phyloP scores from a whole-genome alignment of 2,888 invertebrate genomes.

The Sinopyrophorus schimmeli region DNA sequence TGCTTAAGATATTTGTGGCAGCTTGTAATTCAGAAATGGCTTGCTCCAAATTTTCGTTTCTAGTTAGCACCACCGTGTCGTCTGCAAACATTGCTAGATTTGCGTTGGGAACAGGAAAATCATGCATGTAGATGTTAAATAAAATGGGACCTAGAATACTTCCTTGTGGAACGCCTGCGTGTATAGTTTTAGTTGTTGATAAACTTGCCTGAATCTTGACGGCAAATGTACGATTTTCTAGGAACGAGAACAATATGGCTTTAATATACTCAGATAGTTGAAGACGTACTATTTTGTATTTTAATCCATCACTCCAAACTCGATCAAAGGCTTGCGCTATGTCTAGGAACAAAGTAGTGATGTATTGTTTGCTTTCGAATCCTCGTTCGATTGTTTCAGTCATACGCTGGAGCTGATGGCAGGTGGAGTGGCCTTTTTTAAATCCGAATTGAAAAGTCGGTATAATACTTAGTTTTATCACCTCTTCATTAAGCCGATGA shows the following conservation, averaged over 20 bases:
- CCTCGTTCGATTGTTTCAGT: neutral
- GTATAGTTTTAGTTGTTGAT: neutral
- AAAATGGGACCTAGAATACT: slow-evolving; percentile 1
- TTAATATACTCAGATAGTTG: too few species aligned
- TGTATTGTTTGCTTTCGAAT: neutral
- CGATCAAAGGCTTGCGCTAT: slow-evolving; percentile 1
- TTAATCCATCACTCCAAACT: neutral
- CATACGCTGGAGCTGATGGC: slow-evolving; percentile 6
- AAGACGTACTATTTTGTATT: slow-evolving; percentile 5
- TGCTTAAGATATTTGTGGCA: slow-evolving; percentile 3
- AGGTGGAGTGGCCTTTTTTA: neutral
- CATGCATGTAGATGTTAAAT: neutral
- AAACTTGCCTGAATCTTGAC: neutral
- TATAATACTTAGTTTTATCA: neutral
- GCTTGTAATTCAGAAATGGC: neutral
- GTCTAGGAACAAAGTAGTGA: neutral
- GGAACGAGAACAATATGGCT: neutral
- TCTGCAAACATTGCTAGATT: neutral
- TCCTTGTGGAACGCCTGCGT: too few species aligned
- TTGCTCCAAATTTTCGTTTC: slow-evolving; percentile 1
- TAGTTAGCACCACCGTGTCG: neutral
- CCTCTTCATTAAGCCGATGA: neutral
- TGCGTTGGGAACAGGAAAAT: slow-evolving; percentile 17
- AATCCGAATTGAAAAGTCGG: slow-evolving; percentile 1
- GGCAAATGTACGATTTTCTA: neutral